Percentiles rank a stretch among this genome's conserved stretches.
phyloP scores from a whole-genome alignment of 2,888 invertebrate species.

The Phalera bucephala region DNA sequence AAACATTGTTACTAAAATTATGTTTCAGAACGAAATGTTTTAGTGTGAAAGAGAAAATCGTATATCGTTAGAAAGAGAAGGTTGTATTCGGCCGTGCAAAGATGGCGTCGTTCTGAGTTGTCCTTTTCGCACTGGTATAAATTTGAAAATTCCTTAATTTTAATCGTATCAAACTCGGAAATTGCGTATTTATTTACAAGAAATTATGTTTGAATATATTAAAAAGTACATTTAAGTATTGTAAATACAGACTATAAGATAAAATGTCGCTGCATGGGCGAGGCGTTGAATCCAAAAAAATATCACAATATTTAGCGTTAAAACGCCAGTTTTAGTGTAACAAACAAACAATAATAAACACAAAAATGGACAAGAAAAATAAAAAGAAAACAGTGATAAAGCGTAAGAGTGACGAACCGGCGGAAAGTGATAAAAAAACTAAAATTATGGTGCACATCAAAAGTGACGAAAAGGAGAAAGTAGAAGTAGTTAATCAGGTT shows the following conservation, averaged over 20 bases:
- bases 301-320: constrained; percentile 32
- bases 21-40: constrained; percentile 17
- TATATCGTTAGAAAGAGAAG: constrained; percentile 20
- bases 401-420: constrained; percentile 72
- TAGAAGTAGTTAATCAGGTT: constrained; percentile 70
- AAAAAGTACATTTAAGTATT: constrained; percentile 8
- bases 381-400: constrained; percentile 78
- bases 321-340: constrained; percentile 25
- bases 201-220: neutral
- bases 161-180: constrained; percentile 36
- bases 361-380: constrained; percentile 80
- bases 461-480: constrained; percentile 67
- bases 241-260: constrained; percentile 4
- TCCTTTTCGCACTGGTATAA: constrained; percentile 66
- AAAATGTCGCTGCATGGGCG: constrained; percentile 57
- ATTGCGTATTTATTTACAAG: constrained; percentile 22
- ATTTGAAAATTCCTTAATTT: constrained; percentile 40
- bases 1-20: too few relatives aligned
- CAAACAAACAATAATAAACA: constrained; percentile 31
- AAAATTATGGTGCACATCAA: constrained; percentile 70
- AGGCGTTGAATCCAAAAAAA: constrained; percentile 38
- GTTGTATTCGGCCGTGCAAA: constrained; percentile 27
- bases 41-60: constrained; percentile 19
- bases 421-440: constrained; percentile 65
- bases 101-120: constrained; percentile 77